Base-by-base conservation (phyloP, 2,888 invertebrate genomes). In the Machimus rusticus region DNA sequence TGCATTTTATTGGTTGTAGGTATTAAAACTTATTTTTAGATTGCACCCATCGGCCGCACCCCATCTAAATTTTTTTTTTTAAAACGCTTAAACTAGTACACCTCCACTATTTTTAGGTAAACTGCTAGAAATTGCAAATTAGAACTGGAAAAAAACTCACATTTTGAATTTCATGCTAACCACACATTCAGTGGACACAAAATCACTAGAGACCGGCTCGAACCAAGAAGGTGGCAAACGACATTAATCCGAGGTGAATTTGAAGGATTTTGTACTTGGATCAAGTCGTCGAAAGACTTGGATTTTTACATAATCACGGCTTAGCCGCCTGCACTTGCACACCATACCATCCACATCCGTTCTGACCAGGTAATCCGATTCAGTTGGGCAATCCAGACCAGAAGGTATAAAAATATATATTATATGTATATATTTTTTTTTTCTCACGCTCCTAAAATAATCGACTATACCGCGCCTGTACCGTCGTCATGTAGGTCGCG, bases 51-150 rank as follows among this genome's bases (percentile, higher is more conserved):
- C 66, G 66, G 12, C 66, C 66, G 66, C 28, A 66, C 66, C 66
- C 66, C 4, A 28, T 66, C 23, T n/a, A 0, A 66, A 23, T 66
- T 66, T 2, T 23, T 28, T 19, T 12, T 39, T 39, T 6, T 12
- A 9, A 4, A 66, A 23, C 19, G 1, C 23, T 23, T 57, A 66
- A 66, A 23, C 12, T 6, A 51, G 51, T 1, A n/a, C 51, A 37
- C 31, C 37, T 14, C 5, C 23, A 81, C 51, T 81, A 81, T 81
- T 81, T 81, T 81, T 81, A 81, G 81, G 12, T 12, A 81, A 81
- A 81, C n/a, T 81, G 81, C n/a, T 51, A 28, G n/a, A 55, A 81
- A 55, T 81, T 81, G 81, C 51, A 81, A 81, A 81, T 81, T 46
- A 46, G 23, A 51, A 81, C 81, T 81, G 55, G 34, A 51, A 51